Evolutionary conservation across 1,140 invertebrate species (phyloP).

Genomic region (Temnothorax nylanderi): DNA sequence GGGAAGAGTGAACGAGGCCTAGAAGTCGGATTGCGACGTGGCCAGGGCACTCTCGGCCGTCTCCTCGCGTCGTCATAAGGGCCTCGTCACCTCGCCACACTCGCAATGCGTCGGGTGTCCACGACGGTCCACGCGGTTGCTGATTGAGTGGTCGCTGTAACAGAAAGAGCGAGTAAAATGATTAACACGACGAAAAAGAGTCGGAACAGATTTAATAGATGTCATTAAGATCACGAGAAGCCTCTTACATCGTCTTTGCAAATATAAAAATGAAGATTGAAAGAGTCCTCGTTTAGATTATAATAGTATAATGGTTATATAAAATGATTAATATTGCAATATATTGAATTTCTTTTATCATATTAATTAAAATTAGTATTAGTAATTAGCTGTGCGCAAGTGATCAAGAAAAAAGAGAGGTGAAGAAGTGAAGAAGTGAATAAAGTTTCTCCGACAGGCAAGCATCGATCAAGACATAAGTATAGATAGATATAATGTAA

Average conservation of each 20-base stretch:
- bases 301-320: neutral
- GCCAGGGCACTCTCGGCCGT: constrained; percentile 88
- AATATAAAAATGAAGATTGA: neutral
- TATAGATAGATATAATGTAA: neutral
- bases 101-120: constrained; percentile 85
- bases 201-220: neutral
- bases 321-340: neutral
- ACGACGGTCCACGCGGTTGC: constrained; percentile 87
- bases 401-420: neutral
- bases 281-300: neutral
- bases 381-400: constrained; percentile 7
- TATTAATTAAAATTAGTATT: neutral
- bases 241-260: neutral
- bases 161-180: constrained; percentile 71
- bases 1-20: constrained; percentile 63
- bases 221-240: neutral
- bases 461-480: neutral
- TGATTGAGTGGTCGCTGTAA: constrained; percentile 88
- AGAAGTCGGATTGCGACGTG: constrained; percentile 84
- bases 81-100: constrained; percentile 87
- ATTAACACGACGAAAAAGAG: neutral
- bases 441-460: neutral
- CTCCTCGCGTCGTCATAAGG: constrained; percentile 89
- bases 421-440: neutral
- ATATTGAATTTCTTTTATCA: neutral